phyloP scores from a whole-genome alignment of 2,888 invertebrate genomes.

The Cheilosia variabilis region DNA sequence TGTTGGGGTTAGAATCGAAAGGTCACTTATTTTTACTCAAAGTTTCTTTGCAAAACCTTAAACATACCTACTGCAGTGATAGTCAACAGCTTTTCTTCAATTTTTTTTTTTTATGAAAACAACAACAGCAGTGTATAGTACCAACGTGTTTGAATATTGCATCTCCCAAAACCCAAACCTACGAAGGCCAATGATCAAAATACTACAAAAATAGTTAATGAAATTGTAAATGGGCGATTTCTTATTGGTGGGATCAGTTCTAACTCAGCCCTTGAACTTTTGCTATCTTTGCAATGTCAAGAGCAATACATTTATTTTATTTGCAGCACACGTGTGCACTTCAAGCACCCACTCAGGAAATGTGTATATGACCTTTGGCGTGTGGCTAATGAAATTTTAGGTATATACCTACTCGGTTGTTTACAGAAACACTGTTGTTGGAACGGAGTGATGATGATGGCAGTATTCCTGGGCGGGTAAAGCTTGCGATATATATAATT shows the following conservation, averaged over 20 bases:
- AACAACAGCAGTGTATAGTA: no score
- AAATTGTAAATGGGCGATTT: no score
- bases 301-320: neutral
- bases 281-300: neutral
- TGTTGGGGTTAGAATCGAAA: slow-evolving; percentile 11
- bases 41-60: neutral
- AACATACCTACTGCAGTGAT: neutral
- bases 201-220: no score
- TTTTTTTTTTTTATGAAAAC: neutral
- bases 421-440: neutral
- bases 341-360: neutral
- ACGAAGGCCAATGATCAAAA: no score
- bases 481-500: no score
- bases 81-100: neutral
- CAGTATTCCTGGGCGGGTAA: no score
- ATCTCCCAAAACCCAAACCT: no score
- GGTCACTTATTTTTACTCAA: slow-evolving; percentile 10
- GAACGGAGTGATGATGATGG: no score
- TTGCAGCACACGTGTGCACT: slow-evolving; percentile 4
- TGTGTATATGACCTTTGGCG: neutral
- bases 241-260: no score
- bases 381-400: neutral
- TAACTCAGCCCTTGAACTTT: neutral
- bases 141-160: no score
- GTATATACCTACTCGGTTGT: neutral